Base-by-base conservation (phyloP, 2,797 vertebrate species). In the Semaprochilodus insignis region DNA sequence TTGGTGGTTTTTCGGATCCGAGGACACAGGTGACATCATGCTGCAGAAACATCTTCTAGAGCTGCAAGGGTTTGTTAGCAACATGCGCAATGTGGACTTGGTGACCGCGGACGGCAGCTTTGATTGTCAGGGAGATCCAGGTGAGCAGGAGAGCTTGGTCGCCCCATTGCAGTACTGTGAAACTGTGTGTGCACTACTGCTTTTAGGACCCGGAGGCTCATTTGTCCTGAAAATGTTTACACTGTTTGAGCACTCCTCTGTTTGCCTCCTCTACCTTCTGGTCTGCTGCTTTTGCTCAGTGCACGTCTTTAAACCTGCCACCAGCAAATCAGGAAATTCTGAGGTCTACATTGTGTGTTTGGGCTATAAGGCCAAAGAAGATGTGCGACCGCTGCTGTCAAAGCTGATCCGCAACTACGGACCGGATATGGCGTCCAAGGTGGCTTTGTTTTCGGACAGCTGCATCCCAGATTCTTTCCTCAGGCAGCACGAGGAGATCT, bases 151-250 rank as follows among this genome's bases (percentile, higher is more conserved):
- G 90, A 91, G 95, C 0, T 92, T 97, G 0, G 98, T 99, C 71
- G 96, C 97, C 0, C 95, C 97, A 0, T 91, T 99, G 78, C 97
- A 96, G 83, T 97, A 96, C 89, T 99, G 98, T 40, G 98, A 99
- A 91, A 90, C 91, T 4, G 94, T 96, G 57, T 95, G 96, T 6
- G 97, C 97, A 4, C 91, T 99, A 83, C 93, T 93, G 78, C 95
- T 96, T 1, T 95, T 99, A 34, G 90, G 94, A 17, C 81, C 87
- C 0, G 96, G 97, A 0, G 97, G 98, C 27, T 98, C 97, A 27
- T 97, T 99, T 27, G 97, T 99, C 66, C 88, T 99, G 85, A 99
- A 99, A 91, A 96, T 98, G 97, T 99, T 99, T 89, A 99, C 98
- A 0, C 89, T 99, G 34, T 98, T 97, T 72, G 97, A 99, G 69